phyloP scores from a whole-genome alignment of 2,113 vertebrate species.

The Columba livia region DNA sequence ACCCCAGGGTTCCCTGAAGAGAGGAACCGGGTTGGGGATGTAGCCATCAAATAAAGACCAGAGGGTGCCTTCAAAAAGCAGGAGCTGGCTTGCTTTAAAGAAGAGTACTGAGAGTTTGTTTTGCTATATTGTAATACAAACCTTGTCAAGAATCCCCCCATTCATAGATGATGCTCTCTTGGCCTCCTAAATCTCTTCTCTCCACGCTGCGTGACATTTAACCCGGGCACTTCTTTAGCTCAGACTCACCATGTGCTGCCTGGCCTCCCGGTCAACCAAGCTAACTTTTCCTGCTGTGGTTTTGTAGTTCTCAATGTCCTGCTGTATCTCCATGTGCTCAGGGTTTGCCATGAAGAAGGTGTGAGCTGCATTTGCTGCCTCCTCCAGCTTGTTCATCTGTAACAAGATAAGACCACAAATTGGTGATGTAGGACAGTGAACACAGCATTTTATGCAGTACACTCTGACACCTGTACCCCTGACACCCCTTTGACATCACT shows the following conservation, averaged over 20 bases:
- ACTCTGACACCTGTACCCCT: not conserved
- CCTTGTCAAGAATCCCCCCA: not conserved
- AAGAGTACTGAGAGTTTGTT: not conserved
- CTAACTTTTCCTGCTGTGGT: slow-evolving; percentile 71
- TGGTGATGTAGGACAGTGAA: not conserved
- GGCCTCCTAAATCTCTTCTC: not conserved
- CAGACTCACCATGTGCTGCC: slow-evolving; percentile 84
- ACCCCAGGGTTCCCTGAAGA: not conserved
- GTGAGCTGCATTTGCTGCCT: slow-evolving; percentile 92
- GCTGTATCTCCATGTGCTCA: slow-evolving; percentile 92
- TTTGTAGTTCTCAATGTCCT: slow-evolving; percentile 89
- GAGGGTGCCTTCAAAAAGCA: not conserved
- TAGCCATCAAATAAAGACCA: not conserved
- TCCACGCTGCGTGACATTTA: not conserved
- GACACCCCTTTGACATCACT: not conserved
- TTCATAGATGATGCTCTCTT: not conserved
- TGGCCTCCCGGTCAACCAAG: slow-evolving; percentile 86
- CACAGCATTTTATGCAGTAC: not conserved
- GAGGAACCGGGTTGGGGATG: not conserved
- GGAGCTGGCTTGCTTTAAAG: not conserved
- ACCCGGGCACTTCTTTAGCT: not conserved
- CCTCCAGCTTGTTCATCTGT: slow-evolving; percentile 87
- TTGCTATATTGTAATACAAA: not conserved
- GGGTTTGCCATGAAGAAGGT: slow-evolving; percentile 97
- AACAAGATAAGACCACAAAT: not conserved